Base-by-base conservation (phyloP, 2,888 invertebrate genomes). In the Cabera pusaria region DNA sequence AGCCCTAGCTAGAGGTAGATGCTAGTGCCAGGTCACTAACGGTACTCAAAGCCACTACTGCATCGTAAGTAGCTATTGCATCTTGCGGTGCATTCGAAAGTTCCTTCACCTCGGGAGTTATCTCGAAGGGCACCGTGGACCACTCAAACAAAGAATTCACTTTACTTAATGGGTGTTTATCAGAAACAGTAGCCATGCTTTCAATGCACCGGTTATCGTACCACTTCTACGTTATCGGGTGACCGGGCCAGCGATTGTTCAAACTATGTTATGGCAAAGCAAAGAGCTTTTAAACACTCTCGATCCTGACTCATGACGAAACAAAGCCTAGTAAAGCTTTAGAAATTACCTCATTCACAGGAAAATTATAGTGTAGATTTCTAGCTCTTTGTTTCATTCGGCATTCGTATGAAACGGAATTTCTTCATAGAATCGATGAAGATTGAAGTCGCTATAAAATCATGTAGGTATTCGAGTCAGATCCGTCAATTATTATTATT, bases 41-140 rank as follows among this genome's bases (percentile, higher is more conserved):
- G 81, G 86, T 74, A 80, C 48, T 48, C 46, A 54, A 64, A 56
- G 64, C 72, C 65, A 49, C 59, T 61, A 69, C 63, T 68, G 83
- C 85, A 81, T 77, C 65, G 71, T 70, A 75, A 78, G 60, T 65
- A 65, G 65, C 56, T 64, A 65, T 73, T 79, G 83, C 81, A 83
- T 75, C 77, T 68, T 67, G 70, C 67, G 70, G 57, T 65, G 55
- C 71, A 72, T 66, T 67, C 52, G 52, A 47, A 50, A 63, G 64
- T 71, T 72, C 66, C 51, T 72, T 69, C 61, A 70, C 72, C 71
- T 60, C 50, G 49, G 47, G 47, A 49, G 45, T 75, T 82, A 81
- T 78, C 81, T 63, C 44, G 65, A 59, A 64, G 64, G 57, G 59
- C 52, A 57, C 53, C 59, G 59, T 59, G 48, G 38, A 28, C 24